Evolutionary conservation across 2,113 vertebrate genomes (phyloP), one percentile per base, ranked within the genome.

Genomic region (Glaucidium brasilianum): DNA sequence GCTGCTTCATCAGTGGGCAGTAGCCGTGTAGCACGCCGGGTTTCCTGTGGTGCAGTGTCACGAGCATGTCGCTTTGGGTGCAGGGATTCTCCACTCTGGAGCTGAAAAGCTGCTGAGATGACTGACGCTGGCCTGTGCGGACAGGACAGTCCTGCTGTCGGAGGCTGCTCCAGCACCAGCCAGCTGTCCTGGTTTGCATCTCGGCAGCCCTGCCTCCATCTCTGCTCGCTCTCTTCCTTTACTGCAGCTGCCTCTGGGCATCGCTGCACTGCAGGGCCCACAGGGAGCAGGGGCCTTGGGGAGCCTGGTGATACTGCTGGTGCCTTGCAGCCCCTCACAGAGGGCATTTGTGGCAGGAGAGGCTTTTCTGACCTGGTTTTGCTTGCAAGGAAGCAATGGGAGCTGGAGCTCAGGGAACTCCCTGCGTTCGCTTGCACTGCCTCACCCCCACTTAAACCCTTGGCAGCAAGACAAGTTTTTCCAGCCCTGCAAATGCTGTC

Each of bases 381-480:
- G 47, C 35, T 67, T 25, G 47, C 2, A 12, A 39, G 63, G 55
- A 52, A 19, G 25, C 1, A 1, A 10, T 76, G 79, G 59, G 76
- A 88, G 68, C 49, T 85, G 85, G 49, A 59, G 52, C 39, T 67
- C 20, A 5, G 74, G 86, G 55, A 96, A 21, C 47, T 83, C 21
- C 5, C 58, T 85, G 13, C 13, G 1, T 50, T 84, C 16, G 7
- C 12, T 75, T 69, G 37, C 15, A 6, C 60, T 88, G 80, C 74
- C 62, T 93, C 78, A 59, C 47, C 58, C 73, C 37, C 7, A 4
- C 55, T 64, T 53, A 80, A 79, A 49, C 37, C 74, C 17, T 43
- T 64, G 41, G 60, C 60, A 85, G 68, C 47, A 71, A 32, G 87
- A 76, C 92, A 67, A 89, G 85, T 85, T 87, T 95, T 96, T 92